Evolutionary conservation across 2,797 vertebrate species (phyloP).

Genomic region (Rhabdomys pumilio): DNA sequence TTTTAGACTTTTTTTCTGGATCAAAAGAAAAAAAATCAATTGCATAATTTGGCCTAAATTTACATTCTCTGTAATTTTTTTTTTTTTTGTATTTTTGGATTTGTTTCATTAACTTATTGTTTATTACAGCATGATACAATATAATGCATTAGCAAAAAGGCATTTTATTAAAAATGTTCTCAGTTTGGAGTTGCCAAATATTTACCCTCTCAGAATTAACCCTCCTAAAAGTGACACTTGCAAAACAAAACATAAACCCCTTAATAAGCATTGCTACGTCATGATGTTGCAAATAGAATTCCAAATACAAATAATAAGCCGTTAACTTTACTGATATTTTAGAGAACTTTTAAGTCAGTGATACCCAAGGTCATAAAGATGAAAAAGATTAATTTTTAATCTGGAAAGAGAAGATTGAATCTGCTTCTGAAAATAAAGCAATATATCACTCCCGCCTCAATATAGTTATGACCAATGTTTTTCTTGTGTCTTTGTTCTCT

Average conservation of each 20-base stretch:
- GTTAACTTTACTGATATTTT: conserved; percentile 50
- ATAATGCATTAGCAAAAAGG: neutral
- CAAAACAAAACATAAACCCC: conserved; percentile 1
- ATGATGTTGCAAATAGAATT: conserved; percentile 15
- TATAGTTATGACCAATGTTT: conserved; percentile 55
- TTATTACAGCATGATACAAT: neutral
- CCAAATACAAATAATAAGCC: conserved; percentile 49
- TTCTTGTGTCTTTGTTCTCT: conserved; percentile 35
- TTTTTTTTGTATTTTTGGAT: conserved; percentile 63
- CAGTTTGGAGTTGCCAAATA: conserved; percentile 44
- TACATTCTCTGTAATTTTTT: neutral
- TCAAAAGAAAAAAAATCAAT: neutral
- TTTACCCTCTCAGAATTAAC: conserved; percentile 33
- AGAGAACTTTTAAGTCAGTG: conserved; percentile 56
- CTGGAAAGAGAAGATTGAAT: conserved; percentile 67
- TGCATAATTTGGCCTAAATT: neutral
- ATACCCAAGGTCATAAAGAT: conserved; percentile 46
- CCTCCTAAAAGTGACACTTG: neutral
- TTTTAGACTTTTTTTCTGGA: neutral
- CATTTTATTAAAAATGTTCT: neutral
- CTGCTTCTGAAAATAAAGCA: conserved; percentile 60
- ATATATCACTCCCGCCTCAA: conserved; percentile 73
- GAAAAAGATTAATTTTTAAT: conserved; percentile 79
- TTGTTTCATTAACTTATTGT: conserved; percentile 5
- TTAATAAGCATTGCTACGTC: conserved; percentile 35